These are phyloP conservation scores for Venustoraphidia nigricollis DNA, from an alignment of 2,888 invertebrate genomes.

Conservation along the genomic window DNA sequence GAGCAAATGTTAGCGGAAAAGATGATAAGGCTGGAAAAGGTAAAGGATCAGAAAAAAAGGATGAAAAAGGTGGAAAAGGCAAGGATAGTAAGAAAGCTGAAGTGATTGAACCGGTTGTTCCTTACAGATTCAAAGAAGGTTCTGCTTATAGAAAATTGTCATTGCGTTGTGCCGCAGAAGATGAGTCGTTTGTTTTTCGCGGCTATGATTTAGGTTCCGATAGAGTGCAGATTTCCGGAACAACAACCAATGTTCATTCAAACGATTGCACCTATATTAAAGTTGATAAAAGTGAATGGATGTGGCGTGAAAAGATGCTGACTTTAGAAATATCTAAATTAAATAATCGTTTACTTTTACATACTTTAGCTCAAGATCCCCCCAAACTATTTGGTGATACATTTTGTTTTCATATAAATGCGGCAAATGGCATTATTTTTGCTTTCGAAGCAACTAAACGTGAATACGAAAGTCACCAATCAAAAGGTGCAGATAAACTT, in stretches of 20 bases:
- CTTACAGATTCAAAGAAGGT: slow-evolving; percentile 1
- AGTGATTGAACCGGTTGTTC: background rate
- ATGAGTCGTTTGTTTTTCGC: slow-evolving; percentile 15
- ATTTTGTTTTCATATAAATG: slow-evolving; percentile 19
- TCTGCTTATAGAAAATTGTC: slow-evolving; percentile 1
- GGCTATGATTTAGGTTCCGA: slow-evolving; percentile 20
- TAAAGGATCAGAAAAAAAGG: background rate
- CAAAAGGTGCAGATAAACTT: no score
- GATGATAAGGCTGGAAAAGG: background rate
- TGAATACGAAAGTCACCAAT: no score
- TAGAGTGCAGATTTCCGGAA: slow-evolving; percentile 17
- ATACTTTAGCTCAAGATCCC: slow-evolving; percentile 6
- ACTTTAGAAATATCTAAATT: slow-evolving; percentile 14
- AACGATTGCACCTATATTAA: slow-evolving; percentile 17
- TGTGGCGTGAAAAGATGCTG: slow-evolving; percentile 12
- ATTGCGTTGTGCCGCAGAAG: slow-evolving; percentile 8
- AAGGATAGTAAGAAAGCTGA: slow-evolving; percentile 4
- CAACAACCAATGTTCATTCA: slow-evolving; percentile 15
- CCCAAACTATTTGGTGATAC: slow-evolving; percentile 1
- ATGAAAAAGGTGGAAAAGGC: slow-evolving; percentile 4
- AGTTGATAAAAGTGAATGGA: slow-evolving; percentile 18
- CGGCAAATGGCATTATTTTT: slow-evolving; percentile 16
- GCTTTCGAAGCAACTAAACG: slow-evolving; percentile 7
- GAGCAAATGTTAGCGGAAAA: background rate
- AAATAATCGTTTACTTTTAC: slow-evolving; percentile 15